Conservation (phyloP, 2,888 invertebrate genomes). For the Heteropelma amictum region DNA sequence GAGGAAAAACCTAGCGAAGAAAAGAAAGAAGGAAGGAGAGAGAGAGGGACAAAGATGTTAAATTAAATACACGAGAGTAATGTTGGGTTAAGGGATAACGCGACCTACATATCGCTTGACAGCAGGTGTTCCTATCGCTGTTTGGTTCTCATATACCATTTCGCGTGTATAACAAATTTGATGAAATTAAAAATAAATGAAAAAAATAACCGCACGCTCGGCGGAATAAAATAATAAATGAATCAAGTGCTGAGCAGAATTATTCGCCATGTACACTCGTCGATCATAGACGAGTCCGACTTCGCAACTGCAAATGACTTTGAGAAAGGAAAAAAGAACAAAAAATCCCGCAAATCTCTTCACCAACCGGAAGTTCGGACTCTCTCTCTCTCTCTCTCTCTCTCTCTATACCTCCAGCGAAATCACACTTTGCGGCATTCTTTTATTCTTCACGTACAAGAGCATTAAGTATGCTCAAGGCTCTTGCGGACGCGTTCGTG, state of each 20-base stretch:
- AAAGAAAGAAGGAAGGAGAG: not conserved
- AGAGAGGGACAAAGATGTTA: slow-evolving; percentile 15
- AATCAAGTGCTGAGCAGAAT: too few relatives aligned
- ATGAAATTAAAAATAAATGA: too few relatives aligned
- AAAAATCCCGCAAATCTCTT: slow-evolving; percentile 38
- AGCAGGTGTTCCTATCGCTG: slow-evolving; percentile 44
- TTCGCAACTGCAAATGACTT: not conserved
- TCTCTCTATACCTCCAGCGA: slow-evolving; percentile 49
- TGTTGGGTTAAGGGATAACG: slow-evolving; percentile 51
- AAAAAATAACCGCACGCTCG: not conserved
- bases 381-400: too few relatives aligned
- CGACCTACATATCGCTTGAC: slow-evolving; percentile 43
- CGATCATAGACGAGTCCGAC: not conserved
- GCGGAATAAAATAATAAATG: not conserved
- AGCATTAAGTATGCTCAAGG: slow-evolving; percentile 27
- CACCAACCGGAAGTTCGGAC: slow-evolving; percentile 53
- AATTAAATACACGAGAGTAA: too few relatives aligned
- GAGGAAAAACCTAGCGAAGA: slow-evolving; percentile 30
- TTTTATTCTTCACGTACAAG: slow-evolving; percentile 21
- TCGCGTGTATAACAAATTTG: not conserved
- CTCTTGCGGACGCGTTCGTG: slow-evolving; percentile 17
- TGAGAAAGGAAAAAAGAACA: not conserved
- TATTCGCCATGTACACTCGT: too few relatives aligned
- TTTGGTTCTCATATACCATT: slow-evolving; percentile 1
- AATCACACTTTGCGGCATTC: slow-evolving; percentile 49